Evolutionary conservation across 2,888 invertebrate species (phyloP).

Genomic region (Phalera bucephala): DNA sequence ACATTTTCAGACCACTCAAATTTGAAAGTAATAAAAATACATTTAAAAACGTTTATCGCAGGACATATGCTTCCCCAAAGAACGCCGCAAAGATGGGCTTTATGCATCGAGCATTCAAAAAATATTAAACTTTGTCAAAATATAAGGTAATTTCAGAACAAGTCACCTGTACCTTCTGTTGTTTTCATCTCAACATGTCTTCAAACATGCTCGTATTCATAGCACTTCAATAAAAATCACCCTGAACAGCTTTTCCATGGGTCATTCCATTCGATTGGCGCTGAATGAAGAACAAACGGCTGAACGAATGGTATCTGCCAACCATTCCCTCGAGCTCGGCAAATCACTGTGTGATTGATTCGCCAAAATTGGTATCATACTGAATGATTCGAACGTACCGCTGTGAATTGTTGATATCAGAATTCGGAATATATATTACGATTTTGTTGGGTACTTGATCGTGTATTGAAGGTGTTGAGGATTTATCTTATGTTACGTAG

Average conservation of each 20-base stretch:
- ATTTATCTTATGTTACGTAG: too few relatives aligned
- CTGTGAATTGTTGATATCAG: constrained; percentile 21
- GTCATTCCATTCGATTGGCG: constrained; percentile 43
- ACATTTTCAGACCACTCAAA: too few relatives aligned
- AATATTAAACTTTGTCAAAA: too few relatives aligned
- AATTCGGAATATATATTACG: not conserved
- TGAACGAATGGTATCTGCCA: constrained; percentile 23
- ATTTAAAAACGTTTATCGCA: too few relatives aligned
- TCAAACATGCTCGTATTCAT: constrained; percentile 18
- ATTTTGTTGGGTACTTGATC: too few relatives aligned
- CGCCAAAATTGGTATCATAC: constrained; percentile 38
- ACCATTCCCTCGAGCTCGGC: constrained; percentile 29
- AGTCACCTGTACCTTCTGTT: too few relatives aligned
- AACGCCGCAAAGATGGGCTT: too few relatives aligned
- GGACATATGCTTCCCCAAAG: too few relatives aligned
- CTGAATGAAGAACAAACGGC: constrained; percentile 36
- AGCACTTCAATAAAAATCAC: constrained; percentile 38
- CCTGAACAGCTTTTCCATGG: constrained; percentile 38
- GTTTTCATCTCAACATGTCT: constrained; percentile 18
- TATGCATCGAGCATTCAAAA: too few relatives aligned
- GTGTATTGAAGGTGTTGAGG: too few relatives aligned
- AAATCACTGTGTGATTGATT: constrained; percentile 32
- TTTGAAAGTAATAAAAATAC: too few relatives aligned
- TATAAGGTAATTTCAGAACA: too few relatives aligned
- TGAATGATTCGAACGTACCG: constrained; percentile 33